Evolutionary conservation across 2,888 invertebrate species (phyloP), one percentile per base, ranked within the genome.

Genomic region (Apoda limacodes): DNA sequence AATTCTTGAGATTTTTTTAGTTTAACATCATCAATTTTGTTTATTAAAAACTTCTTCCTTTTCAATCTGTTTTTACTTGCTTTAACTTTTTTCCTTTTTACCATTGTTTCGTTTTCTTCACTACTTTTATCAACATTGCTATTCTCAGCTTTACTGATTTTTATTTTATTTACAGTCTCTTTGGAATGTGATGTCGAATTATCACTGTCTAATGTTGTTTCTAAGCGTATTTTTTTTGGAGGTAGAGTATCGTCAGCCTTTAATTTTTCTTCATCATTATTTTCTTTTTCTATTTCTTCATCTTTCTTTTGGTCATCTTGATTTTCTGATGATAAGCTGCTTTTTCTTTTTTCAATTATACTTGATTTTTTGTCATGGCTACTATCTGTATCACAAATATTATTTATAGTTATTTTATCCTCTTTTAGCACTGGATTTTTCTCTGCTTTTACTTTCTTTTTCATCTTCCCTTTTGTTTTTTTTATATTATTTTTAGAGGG

Each of bases 261-360:
- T 7, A 58, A 41, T 43, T 64, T 65, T 39, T 65, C 61, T 21
- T 67, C 66, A 22, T 62, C 55, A 43, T 50, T 57, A 37, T 60
- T 62, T 22, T 65, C 63, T 47, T 66, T 63, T 29, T 67, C 66
- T 43, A 50, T 60, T 12, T 66, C 63, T 21, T 52, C 48, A 23
- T 17, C 5, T 5, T 17, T 17, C 21, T 55, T 53, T 11, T 56
- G 52, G 4, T 43, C 41, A 5, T 68, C 69, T 26, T 68, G 65
- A 23, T 75, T 76, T 23, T 61, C 58, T 12, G 78, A 76, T 0
- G 76, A 76, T 9, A 80, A 64, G 56, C 76, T 75, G 37, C 72
- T 78, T 52, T 78, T 74, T 39, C 75, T 58, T 34, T 72, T 75
- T 40, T 74, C 68, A 45, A 69, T 65, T 51, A 75, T 70, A 63